Conservation (phyloP, 2,888 invertebrate genomes). For the Pegoplata infirma region DNA sequence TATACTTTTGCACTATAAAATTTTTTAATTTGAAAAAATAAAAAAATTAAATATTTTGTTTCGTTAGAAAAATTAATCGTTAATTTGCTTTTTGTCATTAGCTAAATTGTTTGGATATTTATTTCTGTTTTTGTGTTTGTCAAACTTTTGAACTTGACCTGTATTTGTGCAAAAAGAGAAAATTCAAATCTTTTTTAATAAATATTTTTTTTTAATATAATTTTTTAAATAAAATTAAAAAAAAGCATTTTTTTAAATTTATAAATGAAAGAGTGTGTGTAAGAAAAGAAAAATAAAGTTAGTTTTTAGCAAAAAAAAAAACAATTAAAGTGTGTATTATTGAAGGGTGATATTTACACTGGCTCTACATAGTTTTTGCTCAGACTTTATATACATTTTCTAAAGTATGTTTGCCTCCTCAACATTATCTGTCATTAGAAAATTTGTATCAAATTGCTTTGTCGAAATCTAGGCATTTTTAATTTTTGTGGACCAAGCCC, state of each 20-base stretch:
- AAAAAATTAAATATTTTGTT: neutral
- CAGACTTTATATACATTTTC: too few relatives aligned
- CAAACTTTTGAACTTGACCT: conserved; percentile 3
- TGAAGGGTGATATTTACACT: too few relatives aligned
- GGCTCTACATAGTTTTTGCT: too few relatives aligned
- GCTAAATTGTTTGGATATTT: conserved; percentile 30
- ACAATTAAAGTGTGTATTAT: neutral
- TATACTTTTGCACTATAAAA: neutral
- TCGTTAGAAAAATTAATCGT: neutral
- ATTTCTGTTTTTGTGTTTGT: conserved; percentile 10
- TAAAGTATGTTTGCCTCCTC: too few relatives aligned
- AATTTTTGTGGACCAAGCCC: too few relatives aligned
- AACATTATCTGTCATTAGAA: too few relatives aligned
- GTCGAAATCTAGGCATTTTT: too few relatives aligned
- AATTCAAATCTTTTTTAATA: conserved; percentile 3
- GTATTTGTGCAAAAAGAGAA: conserved; percentile 26
- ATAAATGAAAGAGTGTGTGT: conserved; percentile 27
- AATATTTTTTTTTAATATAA: neutral
- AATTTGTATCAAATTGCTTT: too few relatives aligned
- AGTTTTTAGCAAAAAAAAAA: conserved; percentile 36
- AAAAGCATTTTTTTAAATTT: conserved; percentile 12
- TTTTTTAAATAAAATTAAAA: neutral
- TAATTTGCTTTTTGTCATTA: conserved; percentile 33
- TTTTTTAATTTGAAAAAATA: conserved; percentile 1
- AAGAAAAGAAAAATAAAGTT: conserved; percentile 43